Evolutionary conservation across 2,113 vertebrate genomes (phyloP), one percentile per base, ranked within the genome.

Genomic region (Anoplopoma fimbria): DNA sequence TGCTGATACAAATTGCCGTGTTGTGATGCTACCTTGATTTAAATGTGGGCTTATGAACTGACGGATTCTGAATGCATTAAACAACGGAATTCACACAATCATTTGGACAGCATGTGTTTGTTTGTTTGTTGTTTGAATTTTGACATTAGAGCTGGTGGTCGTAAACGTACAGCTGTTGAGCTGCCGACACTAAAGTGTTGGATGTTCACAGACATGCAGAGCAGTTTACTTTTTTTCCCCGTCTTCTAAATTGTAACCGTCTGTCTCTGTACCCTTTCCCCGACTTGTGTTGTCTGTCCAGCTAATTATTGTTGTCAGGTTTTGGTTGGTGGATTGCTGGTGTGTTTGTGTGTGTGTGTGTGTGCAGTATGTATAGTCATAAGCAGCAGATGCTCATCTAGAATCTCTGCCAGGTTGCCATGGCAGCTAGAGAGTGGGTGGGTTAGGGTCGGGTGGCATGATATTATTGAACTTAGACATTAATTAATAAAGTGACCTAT

Each of bases 371-470:
- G 83, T 88, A 73, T 84, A 65, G 72, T 91, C 89, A 74, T 82
- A 90, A 87, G 87, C 82, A 92, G 82, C 93, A 94, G 92, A 94
- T 94, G 93, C 88, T 92, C 83, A 82, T 88, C 71, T 82, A 68
- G 51, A 89, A 69, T 87, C 67, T 82, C 64, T 89, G 90, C 91
- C 92, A 93, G 82, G 90, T 94, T 94, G 75, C 92, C 91, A 95
- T 94, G 87, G 93, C 76, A 94, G 93, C 87, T 60, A 82, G 61
- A 72, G 84, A 79, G 83, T 68, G 79, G 79, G 79, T 87, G 77
- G 76, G 79, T 80, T 86, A 60, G 76, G 90, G 82, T 92, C 67
- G 13, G 19, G 67, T 85, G 73, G 77, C 77, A 77, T 81, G 73
- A 81, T 81, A 70, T 90, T 74, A 81, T 85, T 85, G 87, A 91